These are phyloP conservation scores for Nipponacmea schrenckii DNA, from an alignment of 2,888 invertebrate genomes.

Conservation along the genomic window DNA sequence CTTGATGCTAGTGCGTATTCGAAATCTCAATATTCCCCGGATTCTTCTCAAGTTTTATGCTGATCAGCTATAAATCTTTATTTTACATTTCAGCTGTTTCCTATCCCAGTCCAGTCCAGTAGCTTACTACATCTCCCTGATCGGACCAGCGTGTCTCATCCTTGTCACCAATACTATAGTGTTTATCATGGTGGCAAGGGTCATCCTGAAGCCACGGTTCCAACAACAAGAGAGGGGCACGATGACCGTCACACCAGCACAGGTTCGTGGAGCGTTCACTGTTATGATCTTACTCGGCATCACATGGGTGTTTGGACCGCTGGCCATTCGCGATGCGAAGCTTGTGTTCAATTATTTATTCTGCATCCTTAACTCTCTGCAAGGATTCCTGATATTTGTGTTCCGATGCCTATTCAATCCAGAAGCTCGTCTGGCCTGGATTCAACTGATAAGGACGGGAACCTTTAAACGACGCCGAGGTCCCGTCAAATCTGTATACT, in stretches of 20 bases:
- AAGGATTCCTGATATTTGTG: conserved; percentile 60
- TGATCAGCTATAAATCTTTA: too few relatives aligned
- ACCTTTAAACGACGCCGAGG: conserved; percentile 56
- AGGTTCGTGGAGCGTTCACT: conserved; percentile 60
- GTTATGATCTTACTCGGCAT: conserved; percentile 60
- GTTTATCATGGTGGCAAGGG: conserved; percentile 64
- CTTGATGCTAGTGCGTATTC: too few relatives aligned
- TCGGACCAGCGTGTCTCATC: conserved; percentile 69
- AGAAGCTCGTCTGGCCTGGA: conserved; percentile 58
- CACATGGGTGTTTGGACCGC: conserved; percentile 64
- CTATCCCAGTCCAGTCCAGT: conserved; percentile 63
- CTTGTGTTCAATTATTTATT: conserved; percentile 60
- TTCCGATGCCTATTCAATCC: conserved; percentile 60
- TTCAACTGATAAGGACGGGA: conserved; percentile 55
- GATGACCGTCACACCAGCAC: conserved; percentile 26
- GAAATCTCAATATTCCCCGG: too few relatives aligned
- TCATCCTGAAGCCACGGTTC: conserved; percentile 56
- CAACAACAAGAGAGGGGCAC: conserved; percentile 37
- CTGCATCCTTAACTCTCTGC: conserved; percentile 60
- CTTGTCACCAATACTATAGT: conserved; percentile 68
- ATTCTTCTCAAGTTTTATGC: too few relatives aligned
- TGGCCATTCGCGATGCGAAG: conserved; percentile 58
- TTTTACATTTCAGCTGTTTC: conserved; percentile 68
- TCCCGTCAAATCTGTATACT: conserved; percentile 45
- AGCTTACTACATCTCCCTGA: conserved; percentile 67